Evolutionary conservation across 1,140 invertebrate species (phyloP).

Genomic region (Hermatobates lingyangjiaoensis): DNA sequence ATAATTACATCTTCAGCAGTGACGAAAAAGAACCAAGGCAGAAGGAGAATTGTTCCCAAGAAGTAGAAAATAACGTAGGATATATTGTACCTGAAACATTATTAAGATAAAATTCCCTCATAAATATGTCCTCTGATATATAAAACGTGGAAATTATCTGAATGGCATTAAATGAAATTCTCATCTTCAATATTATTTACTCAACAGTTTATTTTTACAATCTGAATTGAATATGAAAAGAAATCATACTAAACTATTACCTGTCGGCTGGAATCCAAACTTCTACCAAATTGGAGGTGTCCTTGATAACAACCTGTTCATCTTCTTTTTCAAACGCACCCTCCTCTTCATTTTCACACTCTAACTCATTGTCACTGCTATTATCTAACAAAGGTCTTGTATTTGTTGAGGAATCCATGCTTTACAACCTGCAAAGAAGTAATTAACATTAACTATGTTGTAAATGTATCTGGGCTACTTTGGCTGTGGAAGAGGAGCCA

Average conservation of each 20-base stretch:
- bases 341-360: conserved; percentile 29
- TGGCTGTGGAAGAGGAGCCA: too few species aligned
- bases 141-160: neutral
- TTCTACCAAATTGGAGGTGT: conserved; percentile 32
- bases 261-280: conserved; percentile 34
- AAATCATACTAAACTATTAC: conserved; percentile 20
- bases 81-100: conserved; percentile 34
- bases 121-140: neutral
- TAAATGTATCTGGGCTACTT: too few species aligned
- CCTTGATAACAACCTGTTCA: conserved; percentile 25
- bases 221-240: neutral
- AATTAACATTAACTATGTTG: too few species aligned
- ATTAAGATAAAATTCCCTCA: conserved; percentile 4
- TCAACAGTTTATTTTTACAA: neutral
- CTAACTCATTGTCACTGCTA: conserved; percentile 23
- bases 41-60: conserved; percentile 70
- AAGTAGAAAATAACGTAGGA: conserved; percentile 78
- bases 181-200: neutral
- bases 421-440: too few species aligned
- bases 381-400: conserved; percentile 25
- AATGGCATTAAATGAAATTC: neutral
- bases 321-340: conserved; percentile 14
- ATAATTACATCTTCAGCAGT: conserved; percentile 69
- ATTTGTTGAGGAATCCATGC: conserved; percentile 31
- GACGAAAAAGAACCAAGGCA: conserved; percentile 92